phyloP scores from a whole-genome alignment of 1,140 invertebrate species.

The Lepidurus packardi region DNA sequence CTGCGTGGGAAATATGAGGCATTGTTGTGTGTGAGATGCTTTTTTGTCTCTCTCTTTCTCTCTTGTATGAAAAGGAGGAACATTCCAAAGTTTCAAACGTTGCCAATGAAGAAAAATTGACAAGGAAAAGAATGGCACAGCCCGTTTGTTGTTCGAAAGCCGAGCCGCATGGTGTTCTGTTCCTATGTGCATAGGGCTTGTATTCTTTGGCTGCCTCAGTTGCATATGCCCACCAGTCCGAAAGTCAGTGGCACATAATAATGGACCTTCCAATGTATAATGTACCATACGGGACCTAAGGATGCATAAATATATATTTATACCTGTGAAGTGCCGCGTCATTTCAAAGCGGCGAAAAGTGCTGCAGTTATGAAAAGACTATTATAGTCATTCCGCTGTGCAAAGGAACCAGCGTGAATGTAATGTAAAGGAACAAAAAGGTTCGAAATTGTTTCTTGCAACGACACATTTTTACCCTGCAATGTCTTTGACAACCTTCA shows the following conservation, averaged over 20 bases:
- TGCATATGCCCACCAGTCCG: neutral
- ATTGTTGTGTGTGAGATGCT: neutral
- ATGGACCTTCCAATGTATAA: neutral
- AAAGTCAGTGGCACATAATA: constrained; percentile 14
- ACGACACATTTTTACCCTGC: no score
- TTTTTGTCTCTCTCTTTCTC: neutral
- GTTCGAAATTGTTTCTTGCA: neutral
- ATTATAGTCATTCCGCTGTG: neutral
- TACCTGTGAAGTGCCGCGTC: neutral
- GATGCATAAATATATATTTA: neutral
- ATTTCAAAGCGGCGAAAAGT: neutral
- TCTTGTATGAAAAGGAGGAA: neutral
- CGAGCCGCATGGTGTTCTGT: neutral
- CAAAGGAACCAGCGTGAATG: neutral
- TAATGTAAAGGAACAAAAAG: neutral
- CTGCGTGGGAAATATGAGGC: neutral
- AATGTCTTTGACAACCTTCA: no score
- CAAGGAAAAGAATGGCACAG: neutral
- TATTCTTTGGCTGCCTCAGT: neutral
- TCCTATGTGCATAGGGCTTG: neutral
- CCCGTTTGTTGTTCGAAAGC: neutral
- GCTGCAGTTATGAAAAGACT: constrained; percentile 19
- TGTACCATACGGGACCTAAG: neutral
- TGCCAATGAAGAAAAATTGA: constrained; percentile 2
- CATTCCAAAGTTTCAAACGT: neutral